Conservation (phyloP, 2,888 invertebrate genomes). For the Allacma fusca region DNA sequence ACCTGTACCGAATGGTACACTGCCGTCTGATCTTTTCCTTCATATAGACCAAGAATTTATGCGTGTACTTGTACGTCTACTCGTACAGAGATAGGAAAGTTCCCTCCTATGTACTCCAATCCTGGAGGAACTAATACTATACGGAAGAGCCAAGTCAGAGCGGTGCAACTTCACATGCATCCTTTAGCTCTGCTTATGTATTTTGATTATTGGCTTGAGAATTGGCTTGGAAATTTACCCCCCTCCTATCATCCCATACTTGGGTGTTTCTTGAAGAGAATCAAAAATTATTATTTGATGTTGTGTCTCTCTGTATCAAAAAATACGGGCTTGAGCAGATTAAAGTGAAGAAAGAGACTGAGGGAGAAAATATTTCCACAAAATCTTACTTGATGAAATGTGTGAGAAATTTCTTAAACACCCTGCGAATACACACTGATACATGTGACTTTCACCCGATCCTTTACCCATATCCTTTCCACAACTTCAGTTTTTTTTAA, state of each 20-base stretch:
- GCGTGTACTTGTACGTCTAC: no score
- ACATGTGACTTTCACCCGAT: constrained; percentile 16
- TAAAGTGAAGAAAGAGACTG: background rate
- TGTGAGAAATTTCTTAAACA: constrained; percentile 38
- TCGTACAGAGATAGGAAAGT: no score
- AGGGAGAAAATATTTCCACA: constrained; percentile 13
- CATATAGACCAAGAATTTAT: no score
- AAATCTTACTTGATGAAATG: constrained; percentile 37
- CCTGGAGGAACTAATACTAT: no score
- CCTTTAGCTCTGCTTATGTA: background rate
- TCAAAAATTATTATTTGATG: constrained; percentile 16
- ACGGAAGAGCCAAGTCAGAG: background rate
- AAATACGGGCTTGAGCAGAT: background rate
- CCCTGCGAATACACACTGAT: background rate
- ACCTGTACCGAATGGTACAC: no score
- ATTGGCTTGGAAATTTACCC: constrained; percentile 11
- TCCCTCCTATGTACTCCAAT: no score
- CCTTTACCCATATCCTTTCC: background rate
- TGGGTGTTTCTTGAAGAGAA: constrained; percentile 4
- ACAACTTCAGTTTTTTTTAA: background rate
- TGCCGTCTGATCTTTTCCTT: no score
- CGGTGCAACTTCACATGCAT: background rate
- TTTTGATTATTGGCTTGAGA: constrained; percentile 3
- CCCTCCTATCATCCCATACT: background rate
- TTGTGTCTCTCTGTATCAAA: background rate